Conservation (phyloP, 1,140 invertebrate genomes). For the Conus ventricosus region DNA sequence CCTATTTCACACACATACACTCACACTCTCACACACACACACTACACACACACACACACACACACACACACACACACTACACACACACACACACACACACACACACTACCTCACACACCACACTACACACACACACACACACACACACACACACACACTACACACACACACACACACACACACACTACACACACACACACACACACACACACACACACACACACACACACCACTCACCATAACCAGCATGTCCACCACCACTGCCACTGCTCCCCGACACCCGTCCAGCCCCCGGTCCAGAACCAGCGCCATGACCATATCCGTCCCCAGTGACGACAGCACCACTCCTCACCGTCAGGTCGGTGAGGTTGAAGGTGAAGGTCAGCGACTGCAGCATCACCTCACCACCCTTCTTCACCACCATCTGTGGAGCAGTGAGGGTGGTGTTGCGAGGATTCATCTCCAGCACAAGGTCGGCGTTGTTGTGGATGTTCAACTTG, state of each 20-base stretch:
- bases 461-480: constrained; percentile 48
- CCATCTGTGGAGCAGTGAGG: constrained; percentile 45
- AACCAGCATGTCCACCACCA: constrained; percentile 55
- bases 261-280: constrained; percentile 40
- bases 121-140: background rate
- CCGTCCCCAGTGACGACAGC: constrained; percentile 55
- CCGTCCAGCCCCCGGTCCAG: constrained; percentile 51
- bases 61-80: background rate
- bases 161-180: no score
- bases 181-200: constrained; percentile 9
- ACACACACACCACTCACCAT: constrained; percentile 12
- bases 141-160: background rate
- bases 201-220: background rate
- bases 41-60: background rate
- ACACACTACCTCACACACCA: background rate
- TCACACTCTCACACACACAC: background rate
- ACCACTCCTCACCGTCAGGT: constrained; percentile 53
- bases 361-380: constrained; percentile 39
- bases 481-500: constrained; percentile 54
- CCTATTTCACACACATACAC: background rate
- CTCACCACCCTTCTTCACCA: constrained; percentile 54
- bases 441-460: constrained; percentile 46
- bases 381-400: constrained; percentile 39
- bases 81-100: background rate
- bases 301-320: constrained; percentile 41